Conservation (phyloP, 2,888 invertebrate genomes). For the Dynastes hyllus region DNA sequence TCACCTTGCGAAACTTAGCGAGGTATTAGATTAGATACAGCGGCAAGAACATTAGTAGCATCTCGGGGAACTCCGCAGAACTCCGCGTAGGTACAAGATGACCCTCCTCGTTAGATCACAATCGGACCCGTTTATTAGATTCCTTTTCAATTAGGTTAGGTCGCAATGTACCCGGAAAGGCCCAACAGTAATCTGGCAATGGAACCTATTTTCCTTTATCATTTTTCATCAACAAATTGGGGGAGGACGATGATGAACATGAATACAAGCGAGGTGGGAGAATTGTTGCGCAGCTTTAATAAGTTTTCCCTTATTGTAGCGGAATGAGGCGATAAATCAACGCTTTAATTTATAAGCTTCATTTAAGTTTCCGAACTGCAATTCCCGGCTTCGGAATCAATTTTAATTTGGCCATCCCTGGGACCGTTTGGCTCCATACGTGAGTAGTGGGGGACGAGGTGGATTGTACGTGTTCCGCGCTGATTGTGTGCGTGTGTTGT, state of each 20-base stretch:
- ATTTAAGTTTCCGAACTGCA: conserved; percentile 41
- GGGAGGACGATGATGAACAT: neutral
- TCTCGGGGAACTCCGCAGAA: neutral
- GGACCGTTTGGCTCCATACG: neutral
- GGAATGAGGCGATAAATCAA: conserved; percentile 17
- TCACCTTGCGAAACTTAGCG: conserved; percentile 2
- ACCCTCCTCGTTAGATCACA: conserved; percentile 9
- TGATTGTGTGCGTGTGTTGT: no score
- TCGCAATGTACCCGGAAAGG: neutral
- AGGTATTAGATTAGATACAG: neutral
- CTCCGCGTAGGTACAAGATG: neutral
- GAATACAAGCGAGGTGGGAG: neutral
- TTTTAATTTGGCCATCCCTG: conserved; percentile 32
- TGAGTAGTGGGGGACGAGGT: no score
- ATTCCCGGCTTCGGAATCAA: conserved; percentile 26
- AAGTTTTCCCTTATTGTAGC: neutral
- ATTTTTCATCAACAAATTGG: conserved; percentile 24
- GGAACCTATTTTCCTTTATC: conserved; percentile 21
- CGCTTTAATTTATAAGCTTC: conserved; percentile 40
- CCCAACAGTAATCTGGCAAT: neutral
- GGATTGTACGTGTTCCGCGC: no score
- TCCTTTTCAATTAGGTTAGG: conserved; percentile 30
- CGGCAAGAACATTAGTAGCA: neutral
- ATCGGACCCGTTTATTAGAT: conserved; percentile 25
- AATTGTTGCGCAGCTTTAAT: neutral